Evolutionary conservation across 2,113 vertebrate species (phyloP).

Genomic region (Apistogramma diplotaenia): DNA sequence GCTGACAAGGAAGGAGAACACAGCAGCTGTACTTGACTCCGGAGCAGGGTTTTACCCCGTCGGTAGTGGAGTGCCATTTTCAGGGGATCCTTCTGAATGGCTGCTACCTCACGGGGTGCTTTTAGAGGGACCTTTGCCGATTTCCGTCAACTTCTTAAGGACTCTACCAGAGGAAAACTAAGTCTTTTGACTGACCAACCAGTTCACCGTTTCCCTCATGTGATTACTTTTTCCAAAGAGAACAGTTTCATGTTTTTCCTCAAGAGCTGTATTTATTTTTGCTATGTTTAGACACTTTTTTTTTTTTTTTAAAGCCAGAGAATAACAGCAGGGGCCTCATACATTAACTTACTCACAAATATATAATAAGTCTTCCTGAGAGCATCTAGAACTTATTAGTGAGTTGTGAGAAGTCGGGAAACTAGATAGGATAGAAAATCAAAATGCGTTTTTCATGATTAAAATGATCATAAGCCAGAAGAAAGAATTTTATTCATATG

Average conservation of each 20-base stretch:
- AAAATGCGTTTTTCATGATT: background rate
- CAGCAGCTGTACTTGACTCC: background rate
- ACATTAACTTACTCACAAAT: slow-evolving; percentile 13
- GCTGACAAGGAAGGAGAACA: slow-evolving; percentile 1
- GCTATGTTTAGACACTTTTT: slow-evolving; percentile 7
- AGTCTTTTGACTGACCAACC: slow-evolving; percentile 3
- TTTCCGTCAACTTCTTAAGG: slow-evolving; percentile 5
- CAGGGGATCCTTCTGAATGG: background rate
- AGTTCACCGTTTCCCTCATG: slow-evolving; percentile 18
- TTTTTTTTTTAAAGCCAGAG: slow-evolving; percentile 1
- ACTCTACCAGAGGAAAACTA: slow-evolving; percentile 15
- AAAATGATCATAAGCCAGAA: background rate
- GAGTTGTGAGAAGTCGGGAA: background rate
- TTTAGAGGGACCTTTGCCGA: background rate
- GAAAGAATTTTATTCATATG: background rate
- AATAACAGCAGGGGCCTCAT: slow-evolving; percentile 27
- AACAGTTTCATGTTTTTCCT: slow-evolving; percentile 49
- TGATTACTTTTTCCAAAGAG: slow-evolving; percentile 63
- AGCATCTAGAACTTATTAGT: background rate
- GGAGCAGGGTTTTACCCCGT: slow-evolving; percentile 5
- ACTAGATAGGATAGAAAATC: background rate
- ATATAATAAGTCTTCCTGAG: background rate
- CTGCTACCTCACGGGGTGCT: background rate
- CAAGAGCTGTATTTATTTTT: slow-evolving; percentile 57
- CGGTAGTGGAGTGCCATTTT: slow-evolving; percentile 10